Base-by-base conservation (phyloP, 2,113 vertebrate species). In the Phylloscopus whistleri region DNA sequence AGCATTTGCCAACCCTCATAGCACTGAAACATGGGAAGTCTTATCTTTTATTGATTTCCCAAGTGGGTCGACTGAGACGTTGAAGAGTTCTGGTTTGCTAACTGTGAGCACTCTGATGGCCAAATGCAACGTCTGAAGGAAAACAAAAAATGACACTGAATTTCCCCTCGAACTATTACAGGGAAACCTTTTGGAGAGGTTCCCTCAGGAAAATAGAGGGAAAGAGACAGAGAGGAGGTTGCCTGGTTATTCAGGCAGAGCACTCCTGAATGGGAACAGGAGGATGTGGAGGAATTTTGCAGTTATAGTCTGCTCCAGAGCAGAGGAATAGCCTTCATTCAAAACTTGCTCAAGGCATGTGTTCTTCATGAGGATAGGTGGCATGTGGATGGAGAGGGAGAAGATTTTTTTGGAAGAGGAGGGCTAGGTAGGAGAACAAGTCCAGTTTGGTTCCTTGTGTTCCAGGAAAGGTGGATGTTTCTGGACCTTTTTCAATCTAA, bases 41-140 rank as follows among this genome's bases (percentile, higher is more conserved):
- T 89, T 89, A 87, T 87, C 49, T 96, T 92, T 64, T 79, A 82
- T 56, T 82, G 70, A 79, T 95, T 95, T 93, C 87, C 70, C 66
- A 63, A 53, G 83, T 39, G 89, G 51, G 21, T 62, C 0, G 16
- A 13, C 58, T 87, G 87, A 90, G 85, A 73, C 16, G 9, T 22
- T 56, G 78, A 94, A 62, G 75, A 73, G 51, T 80, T 92, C 68
- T 59, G 70, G 37, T 82, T 87, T 95, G 84, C 58, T 93, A 31
- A 53, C 67, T 60, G 62, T 22, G 53, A 85, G 64, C 22, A 27
- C 59, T 77, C n/a, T 27, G 33, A 43, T 75, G 75, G 58, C 58
- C 78, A 60, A 85, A 83, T 31, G 63, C 21, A 63, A 27, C 0
- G 2, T 73, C 74, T 64, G 35, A 44, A 85, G 52, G 67, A 91